Evolutionary conservation across 2,113 vertebrate genomes (phyloP), one percentile per base, ranked within the genome.

Genomic region (Paramormyrops kingsleyae): DNA sequence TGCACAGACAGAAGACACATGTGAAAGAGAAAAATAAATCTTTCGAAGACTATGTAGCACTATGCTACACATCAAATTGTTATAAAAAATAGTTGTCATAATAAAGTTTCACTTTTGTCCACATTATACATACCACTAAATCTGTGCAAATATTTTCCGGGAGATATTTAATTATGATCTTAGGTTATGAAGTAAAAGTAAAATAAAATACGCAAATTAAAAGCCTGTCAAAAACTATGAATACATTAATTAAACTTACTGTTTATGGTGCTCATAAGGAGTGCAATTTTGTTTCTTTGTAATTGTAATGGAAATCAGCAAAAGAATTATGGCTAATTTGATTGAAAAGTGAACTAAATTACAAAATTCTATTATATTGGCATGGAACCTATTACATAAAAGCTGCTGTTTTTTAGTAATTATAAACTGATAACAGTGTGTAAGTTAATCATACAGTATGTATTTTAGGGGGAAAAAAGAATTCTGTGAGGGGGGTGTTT

Each of bases 221-320:
- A 80, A 80, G 74, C 13, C 74, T 80, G 35, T 80, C 35, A 19
- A 77, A 80, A 80, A 42, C 74, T 80, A 42, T 80, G 74, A 39
- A 80, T 42, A 42, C 13, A 17, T 31, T 80, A 80, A 35, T 80
- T 80, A 39, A 80, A 42, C 74, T 42, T 80, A 19, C 74, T 80
- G 74, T 42, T 80, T 80, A 80, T 15, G 12, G 35, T 42, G 74
- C 74, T 19, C 74, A 80, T 42, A 19, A 80, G 74, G 31, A 80
- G 35, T 80, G 74, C 39, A 80, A 80, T 80, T 80, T 80, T 80
- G 35, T 80, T 80, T 80, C 74, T 80, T 80, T 80, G 74, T 80
- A 80, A 80, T 80, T 80, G 74, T 80, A 80, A 80, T 80, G 74
- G 74, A 80, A 80, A 80, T 80, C 74, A 80, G 74, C 15, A 42